Evolutionary conservation across 2,888 invertebrate species (phyloP).

Genomic region (Tachystola acroxantha): DNA sequence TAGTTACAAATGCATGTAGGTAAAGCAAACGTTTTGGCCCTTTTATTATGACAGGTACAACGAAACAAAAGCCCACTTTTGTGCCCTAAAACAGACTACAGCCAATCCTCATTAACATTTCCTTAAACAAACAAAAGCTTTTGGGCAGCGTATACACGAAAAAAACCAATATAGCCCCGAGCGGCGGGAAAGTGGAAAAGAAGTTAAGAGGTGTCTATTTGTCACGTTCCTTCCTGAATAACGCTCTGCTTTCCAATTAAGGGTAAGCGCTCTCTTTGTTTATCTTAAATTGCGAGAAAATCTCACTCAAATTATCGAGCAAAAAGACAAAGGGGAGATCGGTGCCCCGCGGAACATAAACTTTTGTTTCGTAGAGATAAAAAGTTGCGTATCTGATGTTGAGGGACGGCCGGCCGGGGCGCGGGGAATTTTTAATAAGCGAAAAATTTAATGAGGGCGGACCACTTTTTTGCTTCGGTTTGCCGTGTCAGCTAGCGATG

Average conservation of each 20-base stretch:
- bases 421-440: slow-evolving; percentile 77
- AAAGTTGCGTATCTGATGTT: slow-evolving; percentile 68
- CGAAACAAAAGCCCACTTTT: slow-evolving; percentile 5
- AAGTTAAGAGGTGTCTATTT: slow-evolving; percentile 79
- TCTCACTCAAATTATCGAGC: slow-evolving; percentile 78
- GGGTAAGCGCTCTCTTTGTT: slow-evolving; percentile 78
- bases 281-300: slow-evolving; percentile 79
- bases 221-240: slow-evolving; percentile 76
- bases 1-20: too few species aligned
- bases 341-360: slow-evolving; percentile 61
- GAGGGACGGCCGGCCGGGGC: slow-evolving; percentile 47
- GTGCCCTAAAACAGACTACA: slow-evolving; percentile 23
- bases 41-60: slow-evolving; percentile 1
- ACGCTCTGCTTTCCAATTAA: slow-evolving; percentile 78
- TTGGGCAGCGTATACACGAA: slow-evolving; percentile 53
- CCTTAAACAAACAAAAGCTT: slow-evolving; percentile 68
- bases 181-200: slow-evolving; percentile 71
- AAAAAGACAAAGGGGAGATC: slow-evolving; percentile 69
- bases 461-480: slow-evolving; percentile 57
- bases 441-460: slow-evolving; percentile 74
- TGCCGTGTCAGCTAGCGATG: slow-evolving; percentile 48
- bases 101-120: slow-evolving; percentile 59
- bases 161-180: slow-evolving; percentile 70
- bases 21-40: too few species aligned
- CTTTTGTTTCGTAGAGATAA: slow-evolving; percentile 69